These are phyloP conservation scores for Aphelinus certus DNA, from an alignment of 1,140 invertebrate species.

Conservation along the genomic window DNA sequence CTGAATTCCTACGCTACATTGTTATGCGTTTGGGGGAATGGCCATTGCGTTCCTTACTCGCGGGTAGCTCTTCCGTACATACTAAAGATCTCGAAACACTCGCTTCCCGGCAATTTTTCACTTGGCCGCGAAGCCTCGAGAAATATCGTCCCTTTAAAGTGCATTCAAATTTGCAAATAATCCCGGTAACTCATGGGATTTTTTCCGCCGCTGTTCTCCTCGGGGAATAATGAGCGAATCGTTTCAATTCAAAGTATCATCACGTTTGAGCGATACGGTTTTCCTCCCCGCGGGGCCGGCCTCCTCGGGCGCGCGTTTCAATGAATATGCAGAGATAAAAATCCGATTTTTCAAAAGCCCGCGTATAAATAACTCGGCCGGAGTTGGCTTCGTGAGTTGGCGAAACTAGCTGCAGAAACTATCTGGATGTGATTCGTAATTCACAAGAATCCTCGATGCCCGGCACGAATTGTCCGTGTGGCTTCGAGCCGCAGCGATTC, in stretches of 20 bases:
- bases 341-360: too few species aligned
- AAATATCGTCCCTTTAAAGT: not conserved
- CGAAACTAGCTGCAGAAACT: too few species aligned
- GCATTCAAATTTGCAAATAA: slow-evolving; percentile 27
- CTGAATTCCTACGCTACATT: slow-evolving; percentile 32
- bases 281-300: not conserved
- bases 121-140: not conserved
- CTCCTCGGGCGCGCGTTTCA: not conserved
- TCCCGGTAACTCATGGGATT: not conserved
- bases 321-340: not conserved
- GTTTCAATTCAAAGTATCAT: slow-evolving; percentile 8
- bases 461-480: too few species aligned
- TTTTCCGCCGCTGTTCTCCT: not conserved
- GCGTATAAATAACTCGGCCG: too few species aligned
- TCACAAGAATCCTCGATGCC: too few species aligned
- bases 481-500: too few species aligned
- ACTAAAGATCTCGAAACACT: slow-evolving; percentile 23
- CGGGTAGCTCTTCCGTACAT: slow-evolving; percentile 27
- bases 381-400: too few species aligned
- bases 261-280: slow-evolving; percentile 6
- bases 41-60: not conserved
- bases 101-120: slow-evolving; percentile 1
- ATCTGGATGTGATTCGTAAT: too few species aligned
- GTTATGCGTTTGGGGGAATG: slow-evolving; percentile 16
- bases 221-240: not conserved